Conservation (phyloP, 2,888 invertebrate species). For the Achlya flavicornis region DNA sequence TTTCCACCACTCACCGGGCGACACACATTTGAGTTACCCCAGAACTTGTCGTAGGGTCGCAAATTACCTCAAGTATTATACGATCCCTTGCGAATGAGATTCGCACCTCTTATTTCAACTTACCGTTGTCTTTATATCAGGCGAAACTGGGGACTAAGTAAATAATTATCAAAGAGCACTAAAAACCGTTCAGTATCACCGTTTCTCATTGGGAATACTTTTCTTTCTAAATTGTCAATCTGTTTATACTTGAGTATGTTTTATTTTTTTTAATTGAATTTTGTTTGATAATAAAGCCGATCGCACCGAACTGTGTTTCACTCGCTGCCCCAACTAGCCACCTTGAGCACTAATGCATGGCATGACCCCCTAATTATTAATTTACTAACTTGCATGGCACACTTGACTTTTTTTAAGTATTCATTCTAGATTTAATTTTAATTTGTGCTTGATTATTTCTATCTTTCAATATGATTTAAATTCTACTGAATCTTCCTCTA, state of each 20-base stretch:
- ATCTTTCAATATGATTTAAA: slow-evolving; percentile 23
- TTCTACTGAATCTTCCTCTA: slow-evolving; percentile 21
- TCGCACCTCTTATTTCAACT: slow-evolving; percentile 47
- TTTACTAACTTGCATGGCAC: slow-evolving; percentile 72
- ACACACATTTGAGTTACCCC: slow-evolving; percentile 57
- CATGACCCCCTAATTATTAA: slow-evolving; percentile 58
- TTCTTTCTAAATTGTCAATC: slow-evolving; percentile 66
- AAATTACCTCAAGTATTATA: slow-evolving; percentile 46
- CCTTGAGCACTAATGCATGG: slow-evolving; percentile 77
- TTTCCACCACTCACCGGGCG: slow-evolving; percentile 74
- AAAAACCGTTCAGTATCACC: slow-evolving; percentile 61
- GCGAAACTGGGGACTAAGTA: slow-evolving; percentile 31
- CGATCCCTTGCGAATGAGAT: slow-evolving; percentile 54
- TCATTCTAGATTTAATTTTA: slow-evolving; percentile 31
- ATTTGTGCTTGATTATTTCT: slow-evolving; percentile 56
- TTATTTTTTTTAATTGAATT: slow-evolving; percentile 53
- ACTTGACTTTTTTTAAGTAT: slow-evolving; percentile 35
- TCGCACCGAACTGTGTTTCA: slow-evolving; percentile 83
- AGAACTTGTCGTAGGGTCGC: slow-evolving; percentile 50
- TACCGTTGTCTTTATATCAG: slow-evolving; percentile 31
- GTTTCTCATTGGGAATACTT: slow-evolving; percentile 58
- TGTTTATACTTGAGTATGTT: slow-evolving; percentile 61
- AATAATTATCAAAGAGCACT: slow-evolving; percentile 58
- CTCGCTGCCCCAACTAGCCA: slow-evolving; percentile 72
- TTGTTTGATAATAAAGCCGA: slow-evolving; percentile 78